Percentiles rank a stretch among this genome's conserved stretches.
Conservation (phyloP, 2,888 invertebrate species). For the Erebia ligea region DNA sequence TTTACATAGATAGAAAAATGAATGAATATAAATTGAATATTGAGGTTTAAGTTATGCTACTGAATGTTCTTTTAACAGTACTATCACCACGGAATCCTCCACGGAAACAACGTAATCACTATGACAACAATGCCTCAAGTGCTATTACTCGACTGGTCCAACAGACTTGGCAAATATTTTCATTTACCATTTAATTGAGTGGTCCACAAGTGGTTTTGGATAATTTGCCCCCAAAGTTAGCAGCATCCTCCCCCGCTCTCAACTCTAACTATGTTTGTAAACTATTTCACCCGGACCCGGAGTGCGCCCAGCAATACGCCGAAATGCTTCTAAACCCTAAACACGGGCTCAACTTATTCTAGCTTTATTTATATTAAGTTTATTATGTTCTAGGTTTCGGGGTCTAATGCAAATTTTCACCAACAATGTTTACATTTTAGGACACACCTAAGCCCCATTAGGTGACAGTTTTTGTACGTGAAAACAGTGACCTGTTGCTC, state of each 20-base stretch:
- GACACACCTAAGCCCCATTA: too few relatives aligned
- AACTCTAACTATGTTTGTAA: background rate
- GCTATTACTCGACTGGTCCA: background rate
- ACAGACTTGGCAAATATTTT: background rate
- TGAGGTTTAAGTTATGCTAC: too few relatives aligned
- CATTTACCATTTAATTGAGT: background rate
- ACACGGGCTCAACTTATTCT: background rate
- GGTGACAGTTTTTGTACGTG: too few relatives aligned
- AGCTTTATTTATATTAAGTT: background rate
- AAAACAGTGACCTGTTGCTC: too few relatives aligned
- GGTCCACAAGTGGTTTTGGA: constrained; percentile 8
- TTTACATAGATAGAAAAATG: too few relatives aligned
- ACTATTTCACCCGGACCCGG: background rate
- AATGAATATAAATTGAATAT: too few relatives aligned
- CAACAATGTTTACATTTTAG: too few relatives aligned
- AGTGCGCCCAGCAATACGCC: constrained; percentile 1
- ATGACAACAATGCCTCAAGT: background rate
- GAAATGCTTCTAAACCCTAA: background rate
- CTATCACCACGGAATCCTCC: too few relatives aligned
- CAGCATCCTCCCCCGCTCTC: background rate
- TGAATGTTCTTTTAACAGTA: too few relatives aligned
- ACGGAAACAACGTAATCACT: too few relatives aligned
- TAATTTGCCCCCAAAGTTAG: background rate
- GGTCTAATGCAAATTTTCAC: too few relatives aligned
- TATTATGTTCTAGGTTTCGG: too few relatives aligned